Conservation (phyloP, 2,113 vertebrate species). For the Hassar affinis region DNA sequence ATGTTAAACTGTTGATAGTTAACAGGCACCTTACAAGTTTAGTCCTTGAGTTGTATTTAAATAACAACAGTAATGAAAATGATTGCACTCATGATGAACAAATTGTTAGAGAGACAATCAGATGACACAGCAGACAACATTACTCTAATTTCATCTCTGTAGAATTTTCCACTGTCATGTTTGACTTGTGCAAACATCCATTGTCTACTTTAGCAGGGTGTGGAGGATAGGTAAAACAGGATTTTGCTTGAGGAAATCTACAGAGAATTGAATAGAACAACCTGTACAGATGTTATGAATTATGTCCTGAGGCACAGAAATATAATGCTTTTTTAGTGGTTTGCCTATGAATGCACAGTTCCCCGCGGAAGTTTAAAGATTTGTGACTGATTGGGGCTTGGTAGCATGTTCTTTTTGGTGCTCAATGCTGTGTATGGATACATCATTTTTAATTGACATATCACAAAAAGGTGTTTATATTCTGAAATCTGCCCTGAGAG, state of each 20-base stretch:
- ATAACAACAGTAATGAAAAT: neutral
- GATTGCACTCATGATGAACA: neutral
- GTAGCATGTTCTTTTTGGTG: neutral
- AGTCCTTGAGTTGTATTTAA: neutral
- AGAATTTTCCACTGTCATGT: neutral
- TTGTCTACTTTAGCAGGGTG: constrained; percentile 20
- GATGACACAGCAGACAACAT: neutral
- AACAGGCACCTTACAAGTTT: neutral
- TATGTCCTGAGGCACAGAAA: neutral
- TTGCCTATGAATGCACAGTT: neutral
- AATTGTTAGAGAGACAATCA: neutral
- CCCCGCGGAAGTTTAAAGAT: neutral
- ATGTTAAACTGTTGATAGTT: neutral
- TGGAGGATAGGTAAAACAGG: neutral
- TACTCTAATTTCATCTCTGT: neutral
- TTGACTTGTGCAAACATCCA: neutral
- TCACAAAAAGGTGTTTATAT: neutral
- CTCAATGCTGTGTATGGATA: neutral
- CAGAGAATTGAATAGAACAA: neutral
- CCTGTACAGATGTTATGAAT: neutral
- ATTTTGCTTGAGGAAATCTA: neutral
- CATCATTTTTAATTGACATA: neutral
- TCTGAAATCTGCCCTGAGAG: neutral
- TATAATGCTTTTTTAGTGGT: neutral
- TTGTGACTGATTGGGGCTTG: neutral